Conservation (phyloP, 2,113 vertebrate genomes). For the Hypanus sabinus region DNA sequence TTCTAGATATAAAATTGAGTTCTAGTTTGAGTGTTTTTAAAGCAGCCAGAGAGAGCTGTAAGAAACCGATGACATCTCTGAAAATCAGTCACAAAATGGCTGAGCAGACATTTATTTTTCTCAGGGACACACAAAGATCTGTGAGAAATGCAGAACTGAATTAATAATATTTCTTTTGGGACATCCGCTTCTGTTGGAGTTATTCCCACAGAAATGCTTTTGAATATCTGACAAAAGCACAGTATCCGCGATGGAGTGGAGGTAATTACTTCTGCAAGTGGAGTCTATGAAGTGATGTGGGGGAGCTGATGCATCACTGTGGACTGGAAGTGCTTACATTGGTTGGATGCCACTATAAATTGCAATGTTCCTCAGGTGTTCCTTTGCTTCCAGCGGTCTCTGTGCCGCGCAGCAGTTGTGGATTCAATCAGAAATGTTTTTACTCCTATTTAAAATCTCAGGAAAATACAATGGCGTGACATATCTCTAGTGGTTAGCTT, state of each 20-base stretch:
- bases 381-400: background rate
- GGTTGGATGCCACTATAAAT: conserved; percentile 14
- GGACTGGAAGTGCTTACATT: conserved; percentile 16
- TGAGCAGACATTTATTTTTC: background rate
- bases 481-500: background rate
- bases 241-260: background rate
- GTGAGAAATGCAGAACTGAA: conserved; percentile 9
- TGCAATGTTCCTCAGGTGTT: conserved; percentile 18
- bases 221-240: conserved; percentile 9
- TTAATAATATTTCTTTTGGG: background rate
- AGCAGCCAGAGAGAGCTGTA: background rate
- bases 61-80: background rate
- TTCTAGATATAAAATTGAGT: background rate
- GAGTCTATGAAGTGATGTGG: conserved; percentile 22
- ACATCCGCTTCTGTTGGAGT: background rate
- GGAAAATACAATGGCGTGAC: background rate
- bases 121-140: background rate
- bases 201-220: conserved; percentile 8
- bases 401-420: background rate
- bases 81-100: conserved; percentile 15
- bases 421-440: conserved; percentile 13
- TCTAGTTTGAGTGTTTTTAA: background rate
- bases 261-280: background rate
- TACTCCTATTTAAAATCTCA: background rate
- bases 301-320: conserved; percentile 24